Evolutionary conservation across 2,113 vertebrate genomes (phyloP).

Genomic region (Ursus arctos): DNA sequence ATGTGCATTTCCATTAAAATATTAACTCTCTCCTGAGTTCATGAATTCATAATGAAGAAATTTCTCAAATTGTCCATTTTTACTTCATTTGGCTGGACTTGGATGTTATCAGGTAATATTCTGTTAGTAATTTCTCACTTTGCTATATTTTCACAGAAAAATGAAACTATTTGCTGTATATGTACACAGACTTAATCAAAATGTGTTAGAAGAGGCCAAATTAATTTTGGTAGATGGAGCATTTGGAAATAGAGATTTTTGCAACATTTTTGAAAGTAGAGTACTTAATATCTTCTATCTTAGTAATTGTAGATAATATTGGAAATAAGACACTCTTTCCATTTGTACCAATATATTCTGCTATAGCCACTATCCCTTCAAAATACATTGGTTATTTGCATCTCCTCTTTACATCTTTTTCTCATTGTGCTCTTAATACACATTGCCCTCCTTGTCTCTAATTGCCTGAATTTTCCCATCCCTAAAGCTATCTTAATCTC

Average conservation of each 20-base stretch:
- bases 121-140: neutral
- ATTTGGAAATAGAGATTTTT: neutral
- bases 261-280: neutral
- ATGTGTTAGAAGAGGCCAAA: neutral
- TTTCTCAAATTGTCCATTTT: neutral
- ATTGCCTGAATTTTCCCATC: neutral
- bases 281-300: neutral
- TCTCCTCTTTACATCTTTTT: neutral
- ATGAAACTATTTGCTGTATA: neutral
- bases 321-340: neutral
- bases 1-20: slow-evolving; percentile 39
- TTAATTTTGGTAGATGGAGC: neutral
- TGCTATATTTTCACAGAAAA: slow-evolving; percentile 19
- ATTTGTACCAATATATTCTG: neutral
- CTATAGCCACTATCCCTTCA: neutral
- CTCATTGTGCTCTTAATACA: neutral
- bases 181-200: neutral
- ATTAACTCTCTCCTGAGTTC: neutral
- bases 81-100: neutral
- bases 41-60: slow-evolving; percentile 46
- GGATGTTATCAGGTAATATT: slow-evolving; percentile 6
- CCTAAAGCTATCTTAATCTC: neutral
- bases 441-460: neutral
- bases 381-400: neutral
- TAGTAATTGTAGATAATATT: neutral